phyloP scores from a whole-genome alignment of 2,113 vertebrate genomes.

The Ptilonorhynchus violaceus region DNA sequence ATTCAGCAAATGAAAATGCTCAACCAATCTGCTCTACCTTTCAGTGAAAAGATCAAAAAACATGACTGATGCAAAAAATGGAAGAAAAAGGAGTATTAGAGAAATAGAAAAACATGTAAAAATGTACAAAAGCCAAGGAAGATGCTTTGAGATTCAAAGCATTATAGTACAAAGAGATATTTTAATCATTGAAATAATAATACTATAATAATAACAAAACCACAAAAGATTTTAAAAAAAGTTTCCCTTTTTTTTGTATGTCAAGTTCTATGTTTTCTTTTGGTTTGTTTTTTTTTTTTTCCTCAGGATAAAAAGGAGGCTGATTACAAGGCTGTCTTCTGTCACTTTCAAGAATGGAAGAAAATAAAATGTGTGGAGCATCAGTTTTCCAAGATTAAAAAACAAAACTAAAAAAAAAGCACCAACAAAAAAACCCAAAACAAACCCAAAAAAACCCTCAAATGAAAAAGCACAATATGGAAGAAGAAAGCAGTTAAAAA shows the following conservation, averaged over 20 bases:
- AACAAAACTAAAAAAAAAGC: neutral
- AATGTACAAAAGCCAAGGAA: slow-evolving; percentile 95
- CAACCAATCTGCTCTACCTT: slow-evolving; percentile 79
- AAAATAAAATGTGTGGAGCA: slow-evolving; percentile 59
- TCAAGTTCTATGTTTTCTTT: neutral
- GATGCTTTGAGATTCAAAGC: slow-evolving; percentile 94
- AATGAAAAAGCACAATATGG: slow-evolving; percentile 10
- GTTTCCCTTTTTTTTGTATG: neutral
- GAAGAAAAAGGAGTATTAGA: slow-evolving; percentile 93
- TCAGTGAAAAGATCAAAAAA: slow-evolving; percentile 93
- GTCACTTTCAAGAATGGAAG: slow-evolving; percentile 62
- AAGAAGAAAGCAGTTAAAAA: slow-evolving; percentile 27
- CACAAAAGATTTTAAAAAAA: slow-evolving; percentile 47
- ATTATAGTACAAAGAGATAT: slow-evolving; percentile 78
- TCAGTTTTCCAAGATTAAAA: slow-evolving; percentile 66
- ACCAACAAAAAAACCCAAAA: neutral
- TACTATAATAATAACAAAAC: slow-evolving; percentile 64
- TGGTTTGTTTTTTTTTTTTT: neutral
- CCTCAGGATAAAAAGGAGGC: slow-evolving; percentile 63
- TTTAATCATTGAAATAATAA: slow-evolving; percentile 73
- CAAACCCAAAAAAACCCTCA: neutral
- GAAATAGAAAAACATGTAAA: slow-evolving; percentile 91
- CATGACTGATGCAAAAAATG: slow-evolving; percentile 93
- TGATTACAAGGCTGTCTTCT: slow-evolving; percentile 67
- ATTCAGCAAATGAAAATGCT: slow-evolving; percentile 72